Conservation (phyloP, 2,113 vertebrate species). For the Siphamia tubifer region DNA sequence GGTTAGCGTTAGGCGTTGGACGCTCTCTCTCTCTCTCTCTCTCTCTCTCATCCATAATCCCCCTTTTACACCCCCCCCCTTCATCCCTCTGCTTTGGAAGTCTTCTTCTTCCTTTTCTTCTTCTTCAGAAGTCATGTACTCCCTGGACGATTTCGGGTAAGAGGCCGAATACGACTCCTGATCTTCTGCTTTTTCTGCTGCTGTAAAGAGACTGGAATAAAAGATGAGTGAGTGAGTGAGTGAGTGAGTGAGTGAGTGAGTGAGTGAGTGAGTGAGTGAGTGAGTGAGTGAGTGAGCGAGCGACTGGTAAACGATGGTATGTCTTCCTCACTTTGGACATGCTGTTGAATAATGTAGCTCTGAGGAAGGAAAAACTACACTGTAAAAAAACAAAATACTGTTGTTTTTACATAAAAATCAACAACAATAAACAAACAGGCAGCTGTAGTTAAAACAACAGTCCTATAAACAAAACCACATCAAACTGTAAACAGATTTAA, state of each 20-base stretch:
- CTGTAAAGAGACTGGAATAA: no score
- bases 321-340: neutral
- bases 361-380: neutral
- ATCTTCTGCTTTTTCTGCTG: neutral
- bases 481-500: no score
- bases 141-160: slow-evolving; percentile 76
- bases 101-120: slow-evolving; percentile 38
- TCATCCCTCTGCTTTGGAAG: slow-evolving; percentile 40
- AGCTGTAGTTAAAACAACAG: no score
- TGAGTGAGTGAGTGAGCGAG: no score
- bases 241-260: no score
- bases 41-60: slow-evolving; percentile 64
- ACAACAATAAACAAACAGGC: no score
- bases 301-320: no score
- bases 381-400: no score
- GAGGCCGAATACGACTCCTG: neutral
- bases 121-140: slow-evolving; percentile 64
- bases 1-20: slow-evolving; percentile 21
- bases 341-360: slow-evolving; percentile 18
- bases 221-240: no score
- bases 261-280: no score
- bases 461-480: no score
- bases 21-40: slow-evolving; percentile 29
- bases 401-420: no score
- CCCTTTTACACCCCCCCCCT: slow-evolving; percentile 48